Conservation (phyloP, 2,113 vertebrate genomes). For the Aldabrachelys gigantea region DNA sequence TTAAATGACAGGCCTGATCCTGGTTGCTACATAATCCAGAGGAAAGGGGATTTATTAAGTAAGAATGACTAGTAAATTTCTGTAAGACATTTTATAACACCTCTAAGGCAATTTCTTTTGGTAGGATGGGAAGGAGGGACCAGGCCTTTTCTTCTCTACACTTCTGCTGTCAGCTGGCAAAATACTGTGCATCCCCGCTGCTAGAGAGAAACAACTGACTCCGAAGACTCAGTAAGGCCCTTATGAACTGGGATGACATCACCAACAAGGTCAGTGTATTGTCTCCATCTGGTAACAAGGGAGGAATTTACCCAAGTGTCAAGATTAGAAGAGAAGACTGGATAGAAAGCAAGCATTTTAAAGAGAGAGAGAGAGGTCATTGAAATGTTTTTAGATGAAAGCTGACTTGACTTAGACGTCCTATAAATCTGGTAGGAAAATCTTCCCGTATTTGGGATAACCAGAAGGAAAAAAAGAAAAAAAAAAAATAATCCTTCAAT, state of each 20-base stretch:
- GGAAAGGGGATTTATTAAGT: accelerated
- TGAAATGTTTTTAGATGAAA: not conserved
- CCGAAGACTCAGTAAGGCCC: not conserved
- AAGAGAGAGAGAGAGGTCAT: accelerated
- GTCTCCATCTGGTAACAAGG: not conserved
- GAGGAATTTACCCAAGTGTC: not conserved
- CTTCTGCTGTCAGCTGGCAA: not conserved
- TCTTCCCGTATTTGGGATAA: not conserved
- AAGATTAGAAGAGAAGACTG: not conserved
- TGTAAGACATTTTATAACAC: not conserved
- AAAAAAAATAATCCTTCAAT: not conserved
- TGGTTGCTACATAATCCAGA: not conserved
- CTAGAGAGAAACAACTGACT: not conserved
- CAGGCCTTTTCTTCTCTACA: not conserved
- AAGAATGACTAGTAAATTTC: accelerated
- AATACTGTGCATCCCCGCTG: not conserved
- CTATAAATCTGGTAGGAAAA: not conserved
- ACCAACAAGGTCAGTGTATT: not conserved
- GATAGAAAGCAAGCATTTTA: not conserved
- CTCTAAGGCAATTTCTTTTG: not conserved
- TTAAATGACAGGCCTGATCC: not conserved
- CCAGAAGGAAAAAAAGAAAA: no score
- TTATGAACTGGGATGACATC: accelerated
- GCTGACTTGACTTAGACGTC: not conserved
- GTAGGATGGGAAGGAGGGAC: not conserved